Evolutionary conservation across 2,888 invertebrate species (phyloP).

Genomic region (Hydrotaea cyrtoneurina): DNA sequence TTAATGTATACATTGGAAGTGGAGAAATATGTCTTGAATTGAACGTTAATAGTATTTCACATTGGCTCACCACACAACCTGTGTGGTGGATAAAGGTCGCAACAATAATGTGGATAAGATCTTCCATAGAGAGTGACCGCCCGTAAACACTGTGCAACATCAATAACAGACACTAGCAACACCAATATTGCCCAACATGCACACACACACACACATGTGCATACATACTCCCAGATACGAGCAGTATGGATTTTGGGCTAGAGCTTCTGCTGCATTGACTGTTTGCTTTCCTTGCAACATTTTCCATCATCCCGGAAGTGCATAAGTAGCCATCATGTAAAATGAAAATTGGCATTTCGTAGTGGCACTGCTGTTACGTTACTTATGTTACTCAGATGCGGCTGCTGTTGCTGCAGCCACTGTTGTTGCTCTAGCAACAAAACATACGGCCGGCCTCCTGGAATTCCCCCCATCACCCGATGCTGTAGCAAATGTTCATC

Average conservation of each 20-base stretch:
- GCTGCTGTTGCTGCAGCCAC: not conserved
- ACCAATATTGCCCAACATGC: not conserved
- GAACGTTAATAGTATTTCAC: too few species aligned
- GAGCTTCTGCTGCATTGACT: conserved; percentile 40
- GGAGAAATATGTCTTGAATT: too few species aligned
- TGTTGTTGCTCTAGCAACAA: not conserved
- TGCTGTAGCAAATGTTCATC: conserved; percentile 18
- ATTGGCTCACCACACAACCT: too few species aligned
- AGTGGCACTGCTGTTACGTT: conserved; percentile 58
- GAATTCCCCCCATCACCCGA: conserved; percentile 11
- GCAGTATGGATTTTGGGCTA: conserved; percentile 15
- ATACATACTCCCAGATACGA: not conserved
- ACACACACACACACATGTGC: not conserved
- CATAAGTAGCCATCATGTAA: conserved; percentile 69
- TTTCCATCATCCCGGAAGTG: conserved; percentile 69
- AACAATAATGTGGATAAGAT: too few species aligned
- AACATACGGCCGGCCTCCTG: conserved; percentile 18
- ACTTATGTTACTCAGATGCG: conserved; percentile 17
- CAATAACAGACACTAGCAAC: conserved; percentile 15
- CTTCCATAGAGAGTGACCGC: too few species aligned
- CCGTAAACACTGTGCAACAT: conserved; percentile 39
- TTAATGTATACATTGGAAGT: too few species aligned
- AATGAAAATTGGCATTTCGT: conserved; percentile 69
- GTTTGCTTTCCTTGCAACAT: conserved; percentile 56
- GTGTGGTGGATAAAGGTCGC: too few species aligned